phyloP scores from a whole-genome alignment of 1,140 invertebrate species.

The Hirudo medicinalis region DNA sequence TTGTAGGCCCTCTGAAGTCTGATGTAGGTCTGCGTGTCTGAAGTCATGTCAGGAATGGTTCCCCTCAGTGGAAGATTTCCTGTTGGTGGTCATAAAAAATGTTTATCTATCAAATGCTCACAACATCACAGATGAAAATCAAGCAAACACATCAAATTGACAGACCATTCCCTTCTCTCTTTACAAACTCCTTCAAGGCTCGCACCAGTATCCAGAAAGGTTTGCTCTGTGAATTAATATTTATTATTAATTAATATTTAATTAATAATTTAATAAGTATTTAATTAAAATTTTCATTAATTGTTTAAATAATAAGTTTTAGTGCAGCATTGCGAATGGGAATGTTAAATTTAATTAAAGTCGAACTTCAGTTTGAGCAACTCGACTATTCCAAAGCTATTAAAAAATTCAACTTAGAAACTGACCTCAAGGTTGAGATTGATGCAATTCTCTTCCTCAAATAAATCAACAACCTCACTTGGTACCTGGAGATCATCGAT shows the following conservation, averaged over 20 bases:
- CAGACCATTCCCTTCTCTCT: constrained; percentile 58
- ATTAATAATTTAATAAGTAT: no score
- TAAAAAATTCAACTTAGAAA: background rate
- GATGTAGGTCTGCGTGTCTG: constrained; percentile 82
- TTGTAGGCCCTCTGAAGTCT: constrained; percentile 72
- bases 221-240: constrained; percentile 34
- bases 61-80: constrained; percentile 73
- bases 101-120: constrained; percentile 3
- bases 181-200: constrained; percentile 75
- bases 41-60: constrained; percentile 91
- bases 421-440: constrained; percentile 27
- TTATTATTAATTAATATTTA: background rate
- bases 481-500: constrained; percentile 42
- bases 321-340: background rate
- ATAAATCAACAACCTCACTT: constrained; percentile 37
- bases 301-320: no score
- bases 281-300: constrained; percentile 2
- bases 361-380: background rate
- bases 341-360: no score
- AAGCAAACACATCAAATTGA: background rate
- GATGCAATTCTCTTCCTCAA: constrained; percentile 33
- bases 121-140: background rate
- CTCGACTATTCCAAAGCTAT: background rate
- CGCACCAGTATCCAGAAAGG: constrained; percentile 83
- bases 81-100: background rate